Base-by-base conservation (phyloP, 2,888 invertebrate species). In the Belgica antarctica region DNA sequence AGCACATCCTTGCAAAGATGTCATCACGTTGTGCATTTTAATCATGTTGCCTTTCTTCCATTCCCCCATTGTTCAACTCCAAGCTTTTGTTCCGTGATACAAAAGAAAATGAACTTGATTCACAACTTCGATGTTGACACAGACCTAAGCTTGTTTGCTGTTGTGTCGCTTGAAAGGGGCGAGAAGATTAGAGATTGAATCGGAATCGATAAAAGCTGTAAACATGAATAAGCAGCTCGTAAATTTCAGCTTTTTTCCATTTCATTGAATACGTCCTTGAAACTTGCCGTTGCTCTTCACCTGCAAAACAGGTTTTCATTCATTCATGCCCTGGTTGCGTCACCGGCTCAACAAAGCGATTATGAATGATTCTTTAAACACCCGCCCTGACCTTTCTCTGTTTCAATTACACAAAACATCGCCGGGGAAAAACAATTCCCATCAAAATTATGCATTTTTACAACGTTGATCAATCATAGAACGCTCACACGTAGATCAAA, bases 41-140 rank as follows among this genome's bases (percentile, higher is more conserved):
- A 34, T 34, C 12, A 8, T 34, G 7, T 34, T 8, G 12, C 12
- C 34, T 8, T 34, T 12, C 7, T 34, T 34, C 34, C 34, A 7
- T 34, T 34, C n/a, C n/a, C n/a, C 34, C 34, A 34, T 34, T 34
- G 34, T 34, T n/a, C n/a, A n/a, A 34, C 34, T 34, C 34, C n/a
- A 12, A 34, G 34, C 41, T 41, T 41, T 41, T 41, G 41, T 41
- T 41, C n/a, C n/a, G n/a, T n/a, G n/a, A n/a, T n/a, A n/a, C n/a
- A n/a, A 41, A 10, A 12, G 10, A n/a, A 5, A 41, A 41, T n/a
- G 15, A 41, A 41, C 41, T 41, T 41, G 41, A 41, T 15, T n/a
- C 41, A n/a, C 4, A 41, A 10, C 31, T 31, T n/a, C n/a, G n/a
- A n/a, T n/a, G n/a, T n/a, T n/a, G n/a, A n/a, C n/a, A n/a, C n/a